These are phyloP conservation scores for Formica selysi DNA, from an alignment of 1,140 invertebrate species.

Conservation along the genomic window DNA sequence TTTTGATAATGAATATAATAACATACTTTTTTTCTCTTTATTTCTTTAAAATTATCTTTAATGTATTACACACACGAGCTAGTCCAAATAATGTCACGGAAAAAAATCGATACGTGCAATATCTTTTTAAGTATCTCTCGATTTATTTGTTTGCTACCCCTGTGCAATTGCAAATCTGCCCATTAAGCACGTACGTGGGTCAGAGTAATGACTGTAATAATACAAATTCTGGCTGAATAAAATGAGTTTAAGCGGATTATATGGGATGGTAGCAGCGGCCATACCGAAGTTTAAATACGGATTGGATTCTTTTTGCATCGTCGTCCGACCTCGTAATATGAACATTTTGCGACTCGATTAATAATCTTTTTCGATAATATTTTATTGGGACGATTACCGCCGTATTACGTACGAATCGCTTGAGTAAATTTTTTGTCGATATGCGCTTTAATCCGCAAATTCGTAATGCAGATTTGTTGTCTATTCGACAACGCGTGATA, in stretches of 20 bases:
- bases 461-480: conserved; percentile 19
- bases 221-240: conserved; percentile 66
- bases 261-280: conserved; percentile 40
- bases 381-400: conserved; percentile 32
- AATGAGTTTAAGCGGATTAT: conserved; percentile 76
- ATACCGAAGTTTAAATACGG: conserved; percentile 55
- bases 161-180: conserved; percentile 28
- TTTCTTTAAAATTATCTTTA: background rate
- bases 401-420: conserved; percentile 35
- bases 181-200: conserved; percentile 28
- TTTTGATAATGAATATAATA: background rate
- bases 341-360: conserved; percentile 54
- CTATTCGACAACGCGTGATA: conserved; percentile 3
- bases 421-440: conserved; percentile 31
- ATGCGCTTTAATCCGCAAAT: conserved; percentile 27
- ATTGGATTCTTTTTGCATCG: conserved; percentile 28
- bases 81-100: background rate
- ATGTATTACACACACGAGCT: background rate
- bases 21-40: background rate
- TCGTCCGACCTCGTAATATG: conserved; percentile 52
- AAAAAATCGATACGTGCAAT: conserved; percentile 14
- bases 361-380: conserved; percentile 57
- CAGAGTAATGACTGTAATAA: conserved; percentile 65
- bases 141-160: conserved; percentile 41
- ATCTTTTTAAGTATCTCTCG: conserved; percentile 40